These are phyloP conservation scores for Parambassis ranga DNA, from an alignment of 2,797 vertebrate genomes.

Conservation along the genomic window DNA sequence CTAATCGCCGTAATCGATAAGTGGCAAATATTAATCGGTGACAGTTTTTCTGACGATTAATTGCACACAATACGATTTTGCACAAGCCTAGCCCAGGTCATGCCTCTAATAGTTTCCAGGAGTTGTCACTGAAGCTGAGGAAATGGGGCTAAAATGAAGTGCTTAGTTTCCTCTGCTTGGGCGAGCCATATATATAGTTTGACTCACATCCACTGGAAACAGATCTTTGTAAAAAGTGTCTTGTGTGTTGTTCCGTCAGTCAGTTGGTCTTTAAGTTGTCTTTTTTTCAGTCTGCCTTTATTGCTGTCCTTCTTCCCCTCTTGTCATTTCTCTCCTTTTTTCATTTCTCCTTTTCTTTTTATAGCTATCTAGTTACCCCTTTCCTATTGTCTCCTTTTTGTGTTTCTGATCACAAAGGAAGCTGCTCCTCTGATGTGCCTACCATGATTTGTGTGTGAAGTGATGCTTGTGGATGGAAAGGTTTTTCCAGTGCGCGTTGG, in stretches of 20 bases:
- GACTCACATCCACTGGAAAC: constrained; percentile 37
- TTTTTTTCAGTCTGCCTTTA: constrained; percentile 5
- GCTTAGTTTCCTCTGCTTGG: constrained; percentile 36
- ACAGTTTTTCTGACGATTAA: too few species aligned
- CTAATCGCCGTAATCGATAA: too few species aligned
- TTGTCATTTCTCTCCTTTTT: not conserved
- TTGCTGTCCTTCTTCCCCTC: not conserved
- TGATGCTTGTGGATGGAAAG: constrained; percentile 24
- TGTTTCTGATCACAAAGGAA: constrained; percentile 16
- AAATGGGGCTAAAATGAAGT: constrained; percentile 59
- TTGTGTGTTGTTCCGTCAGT: constrained; percentile 18
- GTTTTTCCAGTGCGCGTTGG: constrained; percentile 31
- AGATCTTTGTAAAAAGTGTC: constrained; percentile 21
- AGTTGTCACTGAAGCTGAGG: constrained; percentile 51
- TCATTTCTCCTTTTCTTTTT: not conserved
- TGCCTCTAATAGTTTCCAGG: constrained; percentile 65
- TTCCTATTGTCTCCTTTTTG: constrained; percentile 1
- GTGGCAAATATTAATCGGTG: too few species aligned
- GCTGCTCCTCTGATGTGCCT: constrained; percentile 13
- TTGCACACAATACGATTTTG: too few species aligned
- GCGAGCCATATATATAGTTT: constrained; percentile 36
- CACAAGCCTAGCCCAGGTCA: too few species aligned
- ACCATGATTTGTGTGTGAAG: constrained; percentile 17
- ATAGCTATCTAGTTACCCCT: not conserved
- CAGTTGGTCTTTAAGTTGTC: constrained; percentile 11